A percentile compares a stretch with the other conserved stretches of the same genome.
Conservation (phyloP, 2,797 vertebrate species). For the Brachyalestes nurse region DNA sequence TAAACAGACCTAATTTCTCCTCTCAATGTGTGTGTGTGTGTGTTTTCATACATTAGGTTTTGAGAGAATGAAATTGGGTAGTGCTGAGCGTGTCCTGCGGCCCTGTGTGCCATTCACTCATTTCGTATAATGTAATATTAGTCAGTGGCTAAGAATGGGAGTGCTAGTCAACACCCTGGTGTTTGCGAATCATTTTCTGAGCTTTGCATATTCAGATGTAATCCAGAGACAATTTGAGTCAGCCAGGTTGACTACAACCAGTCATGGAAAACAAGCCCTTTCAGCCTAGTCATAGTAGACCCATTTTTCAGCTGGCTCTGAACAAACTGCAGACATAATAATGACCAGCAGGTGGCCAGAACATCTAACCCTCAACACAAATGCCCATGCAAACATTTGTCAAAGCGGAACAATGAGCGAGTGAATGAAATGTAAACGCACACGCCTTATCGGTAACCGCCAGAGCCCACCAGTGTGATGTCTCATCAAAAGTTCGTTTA, state of each 20-base stretch:
- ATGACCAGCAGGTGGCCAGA: neutral
- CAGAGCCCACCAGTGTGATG: neutral
- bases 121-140: neutral
- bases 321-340: neutral
- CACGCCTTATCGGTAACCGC: neutral
- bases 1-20: constrained; percentile 67
- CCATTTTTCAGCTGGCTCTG: neutral
- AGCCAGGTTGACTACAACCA: neutral
- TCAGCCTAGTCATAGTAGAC: too few species aligned
- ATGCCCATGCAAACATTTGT: neutral
- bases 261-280: neutral
- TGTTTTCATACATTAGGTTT: constrained; percentile 12
- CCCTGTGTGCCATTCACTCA: neutral
- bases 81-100: neutral
- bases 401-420: neutral
- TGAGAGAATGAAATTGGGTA: neutral
- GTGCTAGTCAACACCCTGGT: neutral
- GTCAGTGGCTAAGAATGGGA: constrained; percentile 13
- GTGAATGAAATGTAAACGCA: too few species aligned
- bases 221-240: neutral
- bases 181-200: neutral
- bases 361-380: neutral
- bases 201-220: neutral
- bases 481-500: constrained; percentile 27
- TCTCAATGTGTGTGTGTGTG: neutral